Base-by-base conservation (phyloP, 2,113 vertebrate genomes). In the Piprites chloris region DNA sequence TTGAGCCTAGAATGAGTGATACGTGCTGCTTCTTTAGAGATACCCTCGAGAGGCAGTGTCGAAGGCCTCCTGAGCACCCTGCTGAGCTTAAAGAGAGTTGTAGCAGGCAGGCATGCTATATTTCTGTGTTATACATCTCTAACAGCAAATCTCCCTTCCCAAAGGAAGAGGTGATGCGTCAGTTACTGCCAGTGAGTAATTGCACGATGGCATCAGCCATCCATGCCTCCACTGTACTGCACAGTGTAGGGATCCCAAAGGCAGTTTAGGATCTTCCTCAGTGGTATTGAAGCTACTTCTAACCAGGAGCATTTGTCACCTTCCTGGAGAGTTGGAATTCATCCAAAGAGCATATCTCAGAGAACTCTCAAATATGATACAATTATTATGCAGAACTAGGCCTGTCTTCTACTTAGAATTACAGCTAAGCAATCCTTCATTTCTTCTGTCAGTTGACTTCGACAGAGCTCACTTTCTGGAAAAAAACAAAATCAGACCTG, bases 171-270 rank as follows among this genome's bases (percentile, higher is more conserved):
- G 2, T 27, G 39, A 59, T n/a, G 28, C 0, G 0, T 35, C 50
- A 42, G 9, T 44, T 74, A 20, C 28, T 67, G 68, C 17, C 55
- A n/a, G 35, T 33, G 63, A 86, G 67, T 32, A 61, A 61, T 4
- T 0, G 0, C 27, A 35, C 0, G 0, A 33, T 16, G 18, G 12
- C 47, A 19, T 32, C 47, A 52, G 41, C n/a, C 50, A 26, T 26
- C n/a, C 50, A 13, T 0, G 0, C 24, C 27, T 32, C 55, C 67
- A 20, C 37, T 44, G n/a, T 5, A 1, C 42, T 46, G 30, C 0
- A 0, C 15, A 18, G 44, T 3, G 24, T 2, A 12, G 24, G 14
- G 12, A 76, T 41, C 32, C 41, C 53, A 69, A 27, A 37, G n/a
- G 22, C 22, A 20, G 15, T 26, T 32, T 30, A 19, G 23, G 26